Conservation (phyloP, 2,113 vertebrate species). For the Bombycilla garrulus region DNA sequence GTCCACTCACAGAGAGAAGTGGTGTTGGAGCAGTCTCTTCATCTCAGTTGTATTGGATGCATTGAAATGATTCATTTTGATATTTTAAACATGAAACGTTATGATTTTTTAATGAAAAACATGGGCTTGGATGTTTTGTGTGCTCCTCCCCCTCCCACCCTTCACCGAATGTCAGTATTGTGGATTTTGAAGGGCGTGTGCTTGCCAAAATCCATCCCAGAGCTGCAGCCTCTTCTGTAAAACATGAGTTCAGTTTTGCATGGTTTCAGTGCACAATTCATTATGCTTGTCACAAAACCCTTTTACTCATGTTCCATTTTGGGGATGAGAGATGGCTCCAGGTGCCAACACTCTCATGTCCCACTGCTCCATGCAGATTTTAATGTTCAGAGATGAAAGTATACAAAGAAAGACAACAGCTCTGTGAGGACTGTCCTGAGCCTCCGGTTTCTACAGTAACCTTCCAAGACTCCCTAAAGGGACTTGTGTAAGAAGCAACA, state of each 20-base stretch:
- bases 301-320: not conserved
- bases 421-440: not conserved
- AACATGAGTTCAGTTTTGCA: not conserved
- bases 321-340: not conserved
- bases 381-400: not conserved
- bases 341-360: not conserved
- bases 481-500: not conserved
- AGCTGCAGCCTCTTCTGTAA: not conserved
- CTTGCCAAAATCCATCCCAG: not conserved
- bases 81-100: not conserved
- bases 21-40: not conserved
- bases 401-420: not conserved
- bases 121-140: not conserved
- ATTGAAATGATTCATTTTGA: not conserved
- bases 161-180: not conserved
- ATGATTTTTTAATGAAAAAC: not conserved
- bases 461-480: not conserved
- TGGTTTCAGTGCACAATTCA: not conserved
- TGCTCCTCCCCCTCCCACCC: not conserved
- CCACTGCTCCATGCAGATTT: rapidly evolving
- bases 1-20: not conserved
- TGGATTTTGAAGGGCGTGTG: not conserved
- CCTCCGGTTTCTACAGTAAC: not conserved
- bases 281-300: not conserved
- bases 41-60: not conserved